Conservation (phyloP, 2,113 vertebrate species). For the Paradoxurus hermaphroditus region DNA sequence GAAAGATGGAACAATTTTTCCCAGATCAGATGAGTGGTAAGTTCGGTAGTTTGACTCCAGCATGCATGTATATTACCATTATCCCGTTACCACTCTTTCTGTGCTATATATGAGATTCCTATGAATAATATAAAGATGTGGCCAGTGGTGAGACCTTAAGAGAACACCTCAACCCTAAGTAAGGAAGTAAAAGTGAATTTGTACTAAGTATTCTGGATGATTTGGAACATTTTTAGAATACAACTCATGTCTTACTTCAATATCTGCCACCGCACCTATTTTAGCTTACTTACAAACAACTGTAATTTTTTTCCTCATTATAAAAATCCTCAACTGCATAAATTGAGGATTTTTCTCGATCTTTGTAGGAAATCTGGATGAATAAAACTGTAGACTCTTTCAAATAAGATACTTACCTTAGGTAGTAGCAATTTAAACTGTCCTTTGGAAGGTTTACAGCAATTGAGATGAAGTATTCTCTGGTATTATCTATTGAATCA, state of each 20-base stretch:
- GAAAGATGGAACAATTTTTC: neutral
- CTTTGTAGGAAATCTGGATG: conserved; percentile 34
- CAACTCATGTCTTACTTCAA: neutral
- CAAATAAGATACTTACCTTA: neutral
- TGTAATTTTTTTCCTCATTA: neutral
- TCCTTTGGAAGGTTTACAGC: neutral
- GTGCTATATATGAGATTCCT: neutral
- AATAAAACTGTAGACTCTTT: neutral
- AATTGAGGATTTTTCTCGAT: conserved; percentile 19
- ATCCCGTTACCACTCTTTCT: neutral
- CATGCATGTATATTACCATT: neutral
- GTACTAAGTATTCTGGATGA: neutral
- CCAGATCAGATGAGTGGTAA: neutral
- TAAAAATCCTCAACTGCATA: neutral
- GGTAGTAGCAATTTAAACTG: conserved; percentile 26
- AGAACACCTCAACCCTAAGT: neutral
- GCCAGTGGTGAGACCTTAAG: neutral
- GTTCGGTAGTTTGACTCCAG: neutral
- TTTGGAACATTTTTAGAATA: neutral
- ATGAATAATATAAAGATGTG: neutral
- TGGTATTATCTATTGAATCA: neutral
- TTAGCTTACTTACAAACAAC: neutral
- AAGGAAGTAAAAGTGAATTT: neutral
- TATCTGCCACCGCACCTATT: neutral
- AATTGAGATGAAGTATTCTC: conserved; percentile 16